Conservation (phyloP, 1,140 invertebrate genomes). For the Aphelinus atriplicis region DNA sequence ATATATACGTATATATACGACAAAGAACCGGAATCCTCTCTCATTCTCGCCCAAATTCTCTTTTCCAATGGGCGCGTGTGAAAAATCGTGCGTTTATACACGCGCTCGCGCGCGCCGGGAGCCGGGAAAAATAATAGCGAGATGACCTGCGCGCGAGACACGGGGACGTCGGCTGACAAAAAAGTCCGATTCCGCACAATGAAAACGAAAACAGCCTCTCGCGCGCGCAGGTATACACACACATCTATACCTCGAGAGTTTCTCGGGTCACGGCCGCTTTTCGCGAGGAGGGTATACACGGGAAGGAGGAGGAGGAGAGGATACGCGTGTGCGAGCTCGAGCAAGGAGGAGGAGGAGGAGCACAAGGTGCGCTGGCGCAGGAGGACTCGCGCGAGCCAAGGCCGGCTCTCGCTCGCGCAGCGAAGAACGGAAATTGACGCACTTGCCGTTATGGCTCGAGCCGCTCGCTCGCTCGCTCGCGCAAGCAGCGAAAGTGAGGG, state of each 20-base stretch:
- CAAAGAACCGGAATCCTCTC: conserved; percentile 15
- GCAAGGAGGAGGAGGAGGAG: not conserved
- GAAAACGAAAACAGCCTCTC: no score
- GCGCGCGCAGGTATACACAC: no score
- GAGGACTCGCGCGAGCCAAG: conserved; percentile 13
- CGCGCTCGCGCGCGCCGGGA: not conserved
- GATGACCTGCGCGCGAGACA: no score
- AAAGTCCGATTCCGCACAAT: no score
- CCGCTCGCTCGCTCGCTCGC: no score
- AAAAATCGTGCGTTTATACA: conserved; percentile 42
- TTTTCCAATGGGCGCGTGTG: not conserved
- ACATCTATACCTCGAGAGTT: no score
- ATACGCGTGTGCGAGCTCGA: not conserved
- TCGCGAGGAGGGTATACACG: not conserved
- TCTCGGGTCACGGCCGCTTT: no score
- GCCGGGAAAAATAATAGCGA: no score
- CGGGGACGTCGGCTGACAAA: no score
- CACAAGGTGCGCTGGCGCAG: not conserved
- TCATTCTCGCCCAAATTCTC: not conserved
- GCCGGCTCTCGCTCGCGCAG: not conserved
- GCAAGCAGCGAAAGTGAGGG: not conserved
- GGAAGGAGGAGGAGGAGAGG: not conserved
- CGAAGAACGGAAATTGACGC: conserved; percentile 41
- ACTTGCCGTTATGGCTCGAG: conserved; percentile 37
- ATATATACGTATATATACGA: not conserved